Percentiles rank a stretch among this genome's conserved stretches.
Conservation (phyloP, 2,888 invertebrate genomes). For the Cybosia mesomella region DNA sequence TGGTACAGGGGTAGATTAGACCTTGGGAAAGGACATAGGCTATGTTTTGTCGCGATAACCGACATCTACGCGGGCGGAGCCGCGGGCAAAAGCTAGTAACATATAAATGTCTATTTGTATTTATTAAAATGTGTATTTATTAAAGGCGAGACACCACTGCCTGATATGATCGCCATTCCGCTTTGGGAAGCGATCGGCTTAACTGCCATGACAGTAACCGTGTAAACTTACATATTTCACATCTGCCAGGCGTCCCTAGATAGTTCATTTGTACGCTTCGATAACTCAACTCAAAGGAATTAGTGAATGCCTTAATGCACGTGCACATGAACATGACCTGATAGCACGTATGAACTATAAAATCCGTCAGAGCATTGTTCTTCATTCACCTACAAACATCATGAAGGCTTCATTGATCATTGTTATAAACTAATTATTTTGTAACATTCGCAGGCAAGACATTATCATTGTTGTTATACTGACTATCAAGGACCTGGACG, state of each 20-base stretch:
- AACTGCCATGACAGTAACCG: neutral
- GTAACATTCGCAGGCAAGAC: neutral
- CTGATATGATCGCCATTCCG: neutral
- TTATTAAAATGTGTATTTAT: too few relatives aligned
- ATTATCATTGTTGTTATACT: neutral
- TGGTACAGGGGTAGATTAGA: too few relatives aligned
- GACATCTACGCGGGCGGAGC: too few relatives aligned
- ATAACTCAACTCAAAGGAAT: neutral
- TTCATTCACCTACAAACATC: neutral
- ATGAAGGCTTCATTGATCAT: slow-evolving; percentile 5
- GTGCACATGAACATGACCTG: neutral
- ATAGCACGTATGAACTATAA: neutral
- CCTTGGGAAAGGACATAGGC: too few relatives aligned
- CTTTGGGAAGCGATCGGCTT: neutral
- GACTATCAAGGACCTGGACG: neutral
- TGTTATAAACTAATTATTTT: neutral
- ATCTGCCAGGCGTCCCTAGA: neutral
- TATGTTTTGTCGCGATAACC: too few relatives aligned
- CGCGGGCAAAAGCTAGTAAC: too few relatives aligned
- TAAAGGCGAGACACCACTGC: too few relatives aligned
- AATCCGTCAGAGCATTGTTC: slow-evolving; percentile 5
- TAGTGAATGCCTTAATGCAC: neutral
- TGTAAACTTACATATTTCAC: neutral
- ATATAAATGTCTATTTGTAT: too few relatives aligned
- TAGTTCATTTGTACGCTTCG: neutral